Conservation (phyloP, 2,113 vertebrate species). For the Hypanus sabinus region DNA sequence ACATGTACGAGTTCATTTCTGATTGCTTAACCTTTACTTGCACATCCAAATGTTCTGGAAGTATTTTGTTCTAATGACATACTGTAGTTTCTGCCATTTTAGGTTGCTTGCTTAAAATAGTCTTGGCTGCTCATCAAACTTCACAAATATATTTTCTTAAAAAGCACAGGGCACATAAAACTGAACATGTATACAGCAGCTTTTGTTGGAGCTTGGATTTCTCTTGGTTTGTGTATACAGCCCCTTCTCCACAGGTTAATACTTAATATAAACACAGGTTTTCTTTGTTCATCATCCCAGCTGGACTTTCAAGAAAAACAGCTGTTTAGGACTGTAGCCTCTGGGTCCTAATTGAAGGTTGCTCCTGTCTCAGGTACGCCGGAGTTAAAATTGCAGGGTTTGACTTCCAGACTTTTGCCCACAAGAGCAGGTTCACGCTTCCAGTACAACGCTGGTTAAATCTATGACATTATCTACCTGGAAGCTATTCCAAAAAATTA, state of each 20-base stretch:
- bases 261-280: not conserved
- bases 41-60: constrained; percentile 73
- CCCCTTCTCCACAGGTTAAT: not conserved
- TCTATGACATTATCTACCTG: not conserved
- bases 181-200: constrained; percentile 65
- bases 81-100: constrained; percentile 53
- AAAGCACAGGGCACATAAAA: constrained; percentile 48
- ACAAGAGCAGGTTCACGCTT: not conserved
- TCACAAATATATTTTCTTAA: constrained; percentile 59
- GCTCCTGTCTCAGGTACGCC: not conserved
- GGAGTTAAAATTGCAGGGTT: not conserved
- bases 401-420: not conserved
- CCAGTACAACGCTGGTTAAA: too few relatives aligned
- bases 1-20: constrained; percentile 66
- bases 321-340: not conserved
- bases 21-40: constrained; percentile 69
- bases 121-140: constrained; percentile 61
- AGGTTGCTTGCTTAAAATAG: constrained; percentile 57
- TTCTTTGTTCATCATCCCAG: not conserved
- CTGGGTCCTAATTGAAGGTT: not conserved
- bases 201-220: constrained; percentile 54
- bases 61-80: constrained; percentile 43
- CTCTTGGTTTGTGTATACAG: not conserved
- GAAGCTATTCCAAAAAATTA: not conserved
- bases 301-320: not conserved